Evolutionary conservation across 2,113 vertebrate genomes (phyloP).

Genomic region (Prunella himalayana): DNA sequence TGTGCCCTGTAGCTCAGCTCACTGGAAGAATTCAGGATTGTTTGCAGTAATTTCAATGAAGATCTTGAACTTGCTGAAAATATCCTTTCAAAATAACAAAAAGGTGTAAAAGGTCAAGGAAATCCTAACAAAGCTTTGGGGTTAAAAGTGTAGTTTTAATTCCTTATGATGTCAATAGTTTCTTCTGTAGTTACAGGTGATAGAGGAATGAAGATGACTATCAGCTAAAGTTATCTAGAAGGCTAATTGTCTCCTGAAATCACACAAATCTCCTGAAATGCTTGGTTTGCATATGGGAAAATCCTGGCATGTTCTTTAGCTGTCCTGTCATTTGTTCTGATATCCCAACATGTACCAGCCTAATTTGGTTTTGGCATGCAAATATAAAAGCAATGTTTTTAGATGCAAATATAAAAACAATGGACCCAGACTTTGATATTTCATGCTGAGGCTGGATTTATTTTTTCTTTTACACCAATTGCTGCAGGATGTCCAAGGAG

Average conservation of each 20-base stretch:
- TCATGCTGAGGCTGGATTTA: neutral
- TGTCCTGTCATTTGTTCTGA: neutral
- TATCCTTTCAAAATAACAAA: neutral
- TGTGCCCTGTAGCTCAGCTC: neutral
- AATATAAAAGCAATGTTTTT: neutral
- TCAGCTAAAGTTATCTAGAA: slow-evolving; percentile 18
- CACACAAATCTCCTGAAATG: neutral
- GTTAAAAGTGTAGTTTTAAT: neutral
- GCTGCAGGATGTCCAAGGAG: neutral
- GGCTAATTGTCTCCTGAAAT: neutral
- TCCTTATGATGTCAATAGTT: neutral
- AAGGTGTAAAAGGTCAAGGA: neutral
- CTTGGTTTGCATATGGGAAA: neutral
- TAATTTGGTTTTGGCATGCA: neutral
- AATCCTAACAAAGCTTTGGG: neutral
- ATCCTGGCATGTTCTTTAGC: neutral
- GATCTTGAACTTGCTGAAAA: neutral
- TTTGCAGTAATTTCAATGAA: neutral
- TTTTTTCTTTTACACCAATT: neutral
- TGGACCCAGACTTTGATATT: neutral
- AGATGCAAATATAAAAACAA: neutral
- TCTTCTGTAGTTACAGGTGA: neutral
- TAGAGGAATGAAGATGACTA: neutral
- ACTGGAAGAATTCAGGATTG: neutral
- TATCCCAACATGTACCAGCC: neutral